Base-by-base conservation (phyloP, 2,113 vertebrate species). In the human (Homo sapiens) region DNA sequence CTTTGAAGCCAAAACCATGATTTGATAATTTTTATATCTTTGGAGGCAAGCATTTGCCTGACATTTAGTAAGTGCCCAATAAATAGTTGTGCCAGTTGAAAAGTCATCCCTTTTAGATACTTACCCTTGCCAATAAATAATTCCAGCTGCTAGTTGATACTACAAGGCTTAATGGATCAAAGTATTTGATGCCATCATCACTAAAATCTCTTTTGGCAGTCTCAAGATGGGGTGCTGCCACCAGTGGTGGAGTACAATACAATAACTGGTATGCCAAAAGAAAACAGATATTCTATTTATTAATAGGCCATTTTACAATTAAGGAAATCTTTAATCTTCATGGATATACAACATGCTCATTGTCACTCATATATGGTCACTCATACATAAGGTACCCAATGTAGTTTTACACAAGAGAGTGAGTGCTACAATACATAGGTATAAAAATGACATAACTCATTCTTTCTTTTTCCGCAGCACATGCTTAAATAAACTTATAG, bases 361-460 rank as follows among this genome's bases (percentile, higher is more conserved):
- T 66, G 17, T 84, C 6, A 83, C 0, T 35, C 86, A 93, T 12
- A 88, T 43, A 72, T 5, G 20, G 16, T 3, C 8, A 38, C 38
- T 38, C 38, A 38, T 91, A 13, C 11, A 27, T 45, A 48, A 88
- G 8, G 18, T 87, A 80, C 2, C 25, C 45, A 68, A 70, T 3
- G 4, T 50, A 75, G 38, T 83, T 96, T 88, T 83, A 93, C 22
- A 3, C 13, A 91, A 90, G 12, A 68, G 18, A 91, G 9, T 18
- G 64, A 83, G 48, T 80, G 40, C 8, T 96, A 75, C 8, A 43
- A 87, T 64, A 89, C 10, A 23, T 40, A 93, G 30, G 55, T 95
- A 92, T 87, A 92, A 94, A 95, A 92, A 23, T 59, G 18, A 89
- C 52, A 43, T 66, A 78, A 59, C 7, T 90, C 20, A 93, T 55